These are phyloP conservation scores for Drosophila parabipectinata DNA, from an alignment of 1,140 invertebrate species.

Conservation along the genomic window DNA sequence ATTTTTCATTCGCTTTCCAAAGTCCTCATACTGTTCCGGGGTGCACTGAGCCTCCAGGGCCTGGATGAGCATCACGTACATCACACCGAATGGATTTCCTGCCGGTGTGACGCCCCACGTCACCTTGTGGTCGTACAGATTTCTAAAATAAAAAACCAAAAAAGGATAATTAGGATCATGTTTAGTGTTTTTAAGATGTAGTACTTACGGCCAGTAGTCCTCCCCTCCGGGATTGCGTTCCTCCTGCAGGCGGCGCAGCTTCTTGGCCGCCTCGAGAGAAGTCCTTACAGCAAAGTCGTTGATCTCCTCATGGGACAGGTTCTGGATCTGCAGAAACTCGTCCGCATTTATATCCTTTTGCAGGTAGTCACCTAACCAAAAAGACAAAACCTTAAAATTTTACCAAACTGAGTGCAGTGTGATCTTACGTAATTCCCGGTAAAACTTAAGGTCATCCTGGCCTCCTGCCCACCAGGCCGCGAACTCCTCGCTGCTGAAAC, in stretches of 20 bases:
- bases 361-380: constrained; percentile 43
- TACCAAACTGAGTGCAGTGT: neutral
- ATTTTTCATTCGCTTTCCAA: constrained; percentile 89
- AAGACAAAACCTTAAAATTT: constrained; percentile 7
- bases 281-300: constrained; percentile 83
- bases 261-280: constrained; percentile 89
- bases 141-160: constrained; percentile 22
- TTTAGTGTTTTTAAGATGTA: neutral
- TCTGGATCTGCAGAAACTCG: constrained; percentile 36
- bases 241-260: constrained; percentile 89
- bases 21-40: constrained; percentile 93
- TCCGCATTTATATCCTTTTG: constrained; percentile 41
- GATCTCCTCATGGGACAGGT: constrained; percentile 66
- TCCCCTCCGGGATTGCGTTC: constrained; percentile 87
- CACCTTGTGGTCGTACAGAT: constrained; percentile 31
- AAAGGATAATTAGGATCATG: neutral
- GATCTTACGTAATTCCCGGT: constrained; percentile 63
- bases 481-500: constrained; percentile 90
- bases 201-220: constrained; percentile 87
- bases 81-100: constrained; percentile 92
- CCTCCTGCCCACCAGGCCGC: constrained; percentile 92
- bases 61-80: constrained; percentile 96
- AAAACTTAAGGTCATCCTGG: constrained; percentile 88
- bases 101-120: constrained; percentile 86
- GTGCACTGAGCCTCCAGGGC: constrained; percentile 93